phyloP scores from a whole-genome alignment of 2,888 invertebrate genomes.

The Rhagonycha lutea region DNA sequence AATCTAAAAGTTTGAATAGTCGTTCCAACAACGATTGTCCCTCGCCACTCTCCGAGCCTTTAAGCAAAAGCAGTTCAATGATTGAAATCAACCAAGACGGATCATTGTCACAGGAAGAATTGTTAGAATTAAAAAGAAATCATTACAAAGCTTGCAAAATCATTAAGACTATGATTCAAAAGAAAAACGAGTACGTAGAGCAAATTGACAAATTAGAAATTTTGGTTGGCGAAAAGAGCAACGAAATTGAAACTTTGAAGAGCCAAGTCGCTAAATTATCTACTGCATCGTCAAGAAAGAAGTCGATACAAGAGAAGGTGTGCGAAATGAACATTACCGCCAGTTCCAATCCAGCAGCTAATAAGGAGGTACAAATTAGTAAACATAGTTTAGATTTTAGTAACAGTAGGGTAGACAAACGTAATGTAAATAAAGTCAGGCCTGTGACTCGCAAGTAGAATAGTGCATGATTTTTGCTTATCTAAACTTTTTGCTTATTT shows the following conservation, averaged over 20 bases:
- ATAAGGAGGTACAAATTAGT: conserved; percentile 45
- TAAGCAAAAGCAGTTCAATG: not conserved
- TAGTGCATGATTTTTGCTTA: not conserved
- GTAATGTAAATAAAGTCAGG: conserved; percentile 8
- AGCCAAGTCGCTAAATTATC: conserved; percentile 23
- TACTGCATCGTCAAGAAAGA: conserved; percentile 12
- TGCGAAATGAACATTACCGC: conserved; percentile 39
- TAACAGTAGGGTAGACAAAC: not conserved
- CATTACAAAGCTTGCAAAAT: conserved; percentile 53
- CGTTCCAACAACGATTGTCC: not conserved
- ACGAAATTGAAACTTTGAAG: conserved; percentile 40
- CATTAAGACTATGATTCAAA: conserved; percentile 51
- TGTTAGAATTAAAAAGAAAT: conserved; percentile 42
- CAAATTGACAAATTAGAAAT: conserved; percentile 48
- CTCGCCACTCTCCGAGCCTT: not conserved
- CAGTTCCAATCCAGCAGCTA: conserved; percentile 34
- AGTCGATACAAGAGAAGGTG: conserved; percentile 34
- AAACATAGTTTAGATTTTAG: conserved; percentile 2
- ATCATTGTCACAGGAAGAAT: conserved; percentile 26
- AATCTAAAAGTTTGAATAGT: not conserved
- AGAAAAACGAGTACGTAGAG: conserved; percentile 45
- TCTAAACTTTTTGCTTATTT: conserved; percentile 6
- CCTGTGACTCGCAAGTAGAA: conserved; percentile 5
- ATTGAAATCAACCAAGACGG: conserved; percentile 13
- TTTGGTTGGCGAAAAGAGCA: conserved; percentile 45